Conservation (phyloP, 2,888 invertebrate genomes). For the Boloria selene region DNA sequence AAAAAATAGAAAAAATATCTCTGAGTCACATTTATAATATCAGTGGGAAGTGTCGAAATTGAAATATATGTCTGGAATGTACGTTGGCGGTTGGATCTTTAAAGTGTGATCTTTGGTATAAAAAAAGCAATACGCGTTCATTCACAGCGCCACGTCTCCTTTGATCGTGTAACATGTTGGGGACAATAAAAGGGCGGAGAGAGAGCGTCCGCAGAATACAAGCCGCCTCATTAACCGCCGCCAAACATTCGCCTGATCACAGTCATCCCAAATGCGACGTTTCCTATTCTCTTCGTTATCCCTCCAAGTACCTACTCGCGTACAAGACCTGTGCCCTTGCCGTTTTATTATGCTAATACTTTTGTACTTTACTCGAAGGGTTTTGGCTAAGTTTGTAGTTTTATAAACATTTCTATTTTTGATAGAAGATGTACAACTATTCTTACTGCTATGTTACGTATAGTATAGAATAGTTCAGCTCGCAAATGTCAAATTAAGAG, state of each 20-base stretch:
- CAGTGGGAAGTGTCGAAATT: background rate
- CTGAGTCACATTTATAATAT: too few relatives aligned
- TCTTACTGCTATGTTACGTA: too few relatives aligned
- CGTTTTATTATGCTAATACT: conserved; percentile 5
- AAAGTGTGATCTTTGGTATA: conserved; percentile 3
- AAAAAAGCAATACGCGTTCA: conserved; percentile 9
- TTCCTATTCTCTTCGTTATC: conserved; percentile 7
- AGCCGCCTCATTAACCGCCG: conserved; percentile 45
- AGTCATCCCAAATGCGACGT: conserved; percentile 10
- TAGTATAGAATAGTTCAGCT: too few relatives aligned
- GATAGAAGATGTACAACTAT: too few relatives aligned
- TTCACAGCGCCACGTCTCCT: conserved; percentile 5
- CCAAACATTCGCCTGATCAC: conserved; percentile 22
- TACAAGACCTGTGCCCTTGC: background rate
- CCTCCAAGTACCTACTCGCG: background rate
- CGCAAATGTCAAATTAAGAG: too few relatives aligned
- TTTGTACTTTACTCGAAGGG: background rate
- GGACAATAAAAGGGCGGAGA: conserved; percentile 39
- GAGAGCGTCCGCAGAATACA: conserved; percentile 44
- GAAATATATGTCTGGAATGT: background rate
- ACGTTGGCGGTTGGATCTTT: background rate
- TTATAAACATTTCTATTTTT: too few relatives aligned
- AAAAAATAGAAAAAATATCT: too few relatives aligned
- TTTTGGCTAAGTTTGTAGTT: too few relatives aligned
- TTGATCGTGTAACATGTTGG: conserved; percentile 24